phyloP scores from a whole-genome alignment of 2,888 invertebrate species.

The Cloeon dipterum region DNA sequence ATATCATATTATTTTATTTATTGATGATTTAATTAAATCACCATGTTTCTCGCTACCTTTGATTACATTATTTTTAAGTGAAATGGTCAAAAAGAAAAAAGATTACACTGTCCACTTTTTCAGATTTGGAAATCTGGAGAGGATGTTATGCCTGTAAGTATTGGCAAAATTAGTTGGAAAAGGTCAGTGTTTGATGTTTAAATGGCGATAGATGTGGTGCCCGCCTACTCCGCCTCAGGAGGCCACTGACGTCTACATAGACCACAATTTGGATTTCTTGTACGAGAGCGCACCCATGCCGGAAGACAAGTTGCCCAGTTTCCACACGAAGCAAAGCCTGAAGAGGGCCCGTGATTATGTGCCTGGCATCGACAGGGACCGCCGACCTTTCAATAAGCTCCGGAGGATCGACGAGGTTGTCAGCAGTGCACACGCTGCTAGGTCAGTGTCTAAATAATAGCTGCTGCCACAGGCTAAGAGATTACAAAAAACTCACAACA shows the following conservation, averaged over 20 bases:
- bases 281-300: constrained; percentile 53
- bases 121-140: constrained; percentile 59
- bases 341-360: constrained; percentile 33
- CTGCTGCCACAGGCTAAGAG: too few relatives aligned
- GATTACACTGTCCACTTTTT: constrained; percentile 15
- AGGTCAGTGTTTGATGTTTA: not conserved
- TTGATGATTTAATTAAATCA: too few relatives aligned
- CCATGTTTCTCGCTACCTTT: too few relatives aligned
- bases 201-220: constrained; percentile 58
- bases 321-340: constrained; percentile 53
- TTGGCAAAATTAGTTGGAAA: not conserved
- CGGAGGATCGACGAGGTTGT: not conserved
- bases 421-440: not conserved
- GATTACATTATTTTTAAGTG: too few relatives aligned
- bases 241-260: constrained; percentile 79
- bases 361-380: constrained; percentile 1
- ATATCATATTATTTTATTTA: too few relatives aligned
- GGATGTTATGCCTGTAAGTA: constrained; percentile 66
- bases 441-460: not conserved
- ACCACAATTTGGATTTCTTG: constrained; percentile 59
- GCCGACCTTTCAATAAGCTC: not conserved
- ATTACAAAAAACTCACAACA: too few relatives aligned
- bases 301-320: constrained; percentile 56
- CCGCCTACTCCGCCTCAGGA: constrained; percentile 92
- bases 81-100: too few relatives aligned